These are phyloP conservation scores for Gracilinanus agilis DNA, from an alignment of 2,113 vertebrate species.

Conservation along the genomic window DNA sequence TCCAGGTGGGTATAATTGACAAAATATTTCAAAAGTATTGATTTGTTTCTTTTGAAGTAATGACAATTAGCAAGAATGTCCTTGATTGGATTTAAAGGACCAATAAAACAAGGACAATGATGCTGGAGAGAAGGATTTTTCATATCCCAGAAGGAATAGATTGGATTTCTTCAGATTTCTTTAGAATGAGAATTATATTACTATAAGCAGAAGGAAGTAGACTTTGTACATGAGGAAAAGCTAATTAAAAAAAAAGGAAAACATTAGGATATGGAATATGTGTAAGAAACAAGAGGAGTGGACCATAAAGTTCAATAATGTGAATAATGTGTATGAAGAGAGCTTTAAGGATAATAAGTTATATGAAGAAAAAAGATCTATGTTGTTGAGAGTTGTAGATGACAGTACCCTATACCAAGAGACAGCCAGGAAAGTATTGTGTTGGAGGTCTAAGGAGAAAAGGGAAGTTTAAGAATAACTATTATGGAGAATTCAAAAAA, in stretches of 20 bases:
- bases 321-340: not conserved
- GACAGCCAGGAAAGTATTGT: not conserved
- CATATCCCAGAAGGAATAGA: not conserved
- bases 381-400: not conserved
- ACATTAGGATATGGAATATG: not conserved
- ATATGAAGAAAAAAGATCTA: not conserved
- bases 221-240: not conserved
- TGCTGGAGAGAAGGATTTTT: not conserved
- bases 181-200: not conserved
- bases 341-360: not conserved
- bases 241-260: not conserved
- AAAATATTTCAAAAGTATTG: not conserved
- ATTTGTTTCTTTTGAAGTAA: not conserved
- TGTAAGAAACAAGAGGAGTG: not conserved
- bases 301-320: not conserved
- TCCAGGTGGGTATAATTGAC: not conserved
- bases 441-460: not conserved
- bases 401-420: not conserved
- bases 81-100: not conserved
- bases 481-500: not conserved
- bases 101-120: not conserved
- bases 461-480: not conserved
- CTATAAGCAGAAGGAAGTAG: not conserved
- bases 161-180: not conserved
- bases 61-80: not conserved